Evolutionary conservation across 92 coral and sea anemone species (phyloP), one percentile per base, ranked within the genome.

Genomic region (Actinernus sp.): DNA sequence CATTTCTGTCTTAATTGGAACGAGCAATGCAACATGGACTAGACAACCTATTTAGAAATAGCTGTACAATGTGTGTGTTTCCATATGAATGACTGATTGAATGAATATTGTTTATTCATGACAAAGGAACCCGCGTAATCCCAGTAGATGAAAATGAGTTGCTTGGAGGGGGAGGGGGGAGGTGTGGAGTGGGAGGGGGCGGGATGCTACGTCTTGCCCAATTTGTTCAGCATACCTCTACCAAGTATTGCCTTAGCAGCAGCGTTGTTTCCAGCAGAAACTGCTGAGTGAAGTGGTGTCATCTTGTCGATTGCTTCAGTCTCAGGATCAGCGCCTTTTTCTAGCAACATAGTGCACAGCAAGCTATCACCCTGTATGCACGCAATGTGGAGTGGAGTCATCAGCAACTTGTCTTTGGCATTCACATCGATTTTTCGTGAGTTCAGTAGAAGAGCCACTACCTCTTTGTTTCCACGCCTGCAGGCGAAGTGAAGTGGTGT

Each of bases 251-350:
- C 61, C 26, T 16, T 50, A 13, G 83, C 83, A 4, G 73, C 65
- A 11, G 55, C 23, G 8, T 65, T 32, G 36, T 88, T 86, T 4
- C 95, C 74, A 41, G 57, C 46, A 0, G 48, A 31, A 2, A 88
- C 84, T 12, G 95, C 90, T n/a, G 49, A 38, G 54, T 76, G 95
- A n/a, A 88, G 82, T 10, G 95, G 95, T 1, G 95, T 88, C 83
- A 63, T 78, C 26, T 37, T 64, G 11, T 88, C 95, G 1, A 58
- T 53, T 2, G 90, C 59, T 53, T 83, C 37, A 1, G 75, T 61
- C 52, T 32, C 31, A n/a, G 64, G 43, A 52, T 88, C 83, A 18
- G 79, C 95, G 60, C 82, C 85, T 16, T 60, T 65, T 26, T 61
- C 60, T 19, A 88, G 62, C 38, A 88, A 58, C 65, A 78, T 56